Evolutionary conservation across 2,797 vertebrate genomes (phyloP).

Genomic region (Crossoptilon crossoptilon): DNA sequence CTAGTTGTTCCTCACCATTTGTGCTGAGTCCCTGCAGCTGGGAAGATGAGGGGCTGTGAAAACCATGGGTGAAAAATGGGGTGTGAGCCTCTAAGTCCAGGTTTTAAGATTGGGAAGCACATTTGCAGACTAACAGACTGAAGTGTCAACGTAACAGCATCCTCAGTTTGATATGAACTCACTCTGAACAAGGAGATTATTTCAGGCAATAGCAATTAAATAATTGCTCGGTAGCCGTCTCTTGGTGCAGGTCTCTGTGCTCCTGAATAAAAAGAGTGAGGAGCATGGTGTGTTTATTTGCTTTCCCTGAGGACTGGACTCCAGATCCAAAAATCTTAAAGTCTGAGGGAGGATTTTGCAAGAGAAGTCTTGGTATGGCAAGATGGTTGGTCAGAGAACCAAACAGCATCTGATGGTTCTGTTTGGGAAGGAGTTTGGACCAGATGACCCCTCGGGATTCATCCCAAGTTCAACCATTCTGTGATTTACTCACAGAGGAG

Average conservation of each 20-base stretch:
- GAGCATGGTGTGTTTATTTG: rapidly evolving
- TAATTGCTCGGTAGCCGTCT: neutral
- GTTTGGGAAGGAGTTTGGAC: neutral
- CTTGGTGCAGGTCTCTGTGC: neutral
- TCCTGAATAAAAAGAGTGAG: rapidly evolving
- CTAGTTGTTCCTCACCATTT: neutral
- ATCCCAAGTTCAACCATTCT: neutral
- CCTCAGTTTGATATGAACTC: neutral
- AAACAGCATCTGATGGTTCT: neutral
- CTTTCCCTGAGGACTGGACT: neutral
- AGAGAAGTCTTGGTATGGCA: neutral
- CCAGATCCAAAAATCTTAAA: neutral
- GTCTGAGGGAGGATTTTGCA: neutral
- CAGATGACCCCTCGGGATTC: neutral
- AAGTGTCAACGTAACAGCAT: neutral
- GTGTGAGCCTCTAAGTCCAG: neutral
- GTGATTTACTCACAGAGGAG: neutral
- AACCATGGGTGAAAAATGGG: neutral
- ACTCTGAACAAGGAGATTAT: neutral
- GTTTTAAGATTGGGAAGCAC: neutral
- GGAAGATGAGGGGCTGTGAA: neutral
- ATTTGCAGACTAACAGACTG: neutral
- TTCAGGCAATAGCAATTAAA: neutral
- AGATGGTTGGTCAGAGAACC: neutral
- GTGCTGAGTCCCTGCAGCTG: neutral